Evolutionary conservation across 2,888 invertebrate species (phyloP), one percentile per base, ranked within the genome.

Genomic region (Drosophila atripex): DNA sequence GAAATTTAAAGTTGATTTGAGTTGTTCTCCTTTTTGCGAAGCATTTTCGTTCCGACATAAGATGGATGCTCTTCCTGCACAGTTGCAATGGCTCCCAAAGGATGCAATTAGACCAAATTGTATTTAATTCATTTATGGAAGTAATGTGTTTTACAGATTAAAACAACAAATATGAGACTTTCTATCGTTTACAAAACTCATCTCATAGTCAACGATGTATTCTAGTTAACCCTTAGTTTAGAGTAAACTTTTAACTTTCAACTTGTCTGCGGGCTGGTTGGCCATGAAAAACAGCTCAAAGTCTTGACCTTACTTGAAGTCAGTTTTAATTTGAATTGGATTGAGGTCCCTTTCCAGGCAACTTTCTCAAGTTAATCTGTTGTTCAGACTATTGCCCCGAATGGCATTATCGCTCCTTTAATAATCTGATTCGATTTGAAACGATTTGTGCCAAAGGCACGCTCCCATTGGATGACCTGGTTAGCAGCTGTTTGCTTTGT

Each of bases 401-500:
- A 46, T 43, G 30, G 14, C 14, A 38, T 21, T 25, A 55, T 63
- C 30, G 28, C 28, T 41, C 16, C 43, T 23, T 50, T 30, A 41
- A 28, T 35, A 52, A 69, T 60, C 41, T 21, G 41, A 28, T 59
- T 12, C 14, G 41, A 39, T 63, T 71, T 25, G 18, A 46, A 52
- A 11, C n/a, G 45, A 50, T 64, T 46, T 75, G 75, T 76, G 82
- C 65, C 61, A 43, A 45, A 85, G 86, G 86, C 86, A 82, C 75
- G 80, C 83, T 83, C 83, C 52, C 58, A 49, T 50, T 21, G 55
- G 60, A 65, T 82, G 83, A 49, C 65, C 66, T 68, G 49, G 45
- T 74, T 76, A 60, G 55, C 60, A 66, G 60, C 64, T 63, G 50
- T 65, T 50, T 61, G 60, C 43, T 46, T 56, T 66, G 41, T 57